phyloP scores from a whole-genome alignment of 1,140 invertebrate genomes.

The Diachasmimorpha longicaudata region DNA sequence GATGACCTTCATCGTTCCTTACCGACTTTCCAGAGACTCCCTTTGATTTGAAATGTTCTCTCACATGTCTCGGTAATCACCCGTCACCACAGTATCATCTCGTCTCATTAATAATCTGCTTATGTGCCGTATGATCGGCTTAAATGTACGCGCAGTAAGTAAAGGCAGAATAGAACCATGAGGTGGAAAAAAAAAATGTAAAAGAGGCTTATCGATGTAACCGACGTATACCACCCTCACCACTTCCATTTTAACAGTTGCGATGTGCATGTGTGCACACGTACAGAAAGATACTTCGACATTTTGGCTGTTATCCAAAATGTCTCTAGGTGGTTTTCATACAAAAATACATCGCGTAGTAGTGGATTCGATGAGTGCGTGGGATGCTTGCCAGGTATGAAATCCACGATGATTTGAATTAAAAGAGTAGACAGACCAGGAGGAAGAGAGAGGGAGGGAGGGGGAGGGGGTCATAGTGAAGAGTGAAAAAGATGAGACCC shows the following conservation, averaged over 20 bases:
- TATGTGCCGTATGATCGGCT: not conserved
- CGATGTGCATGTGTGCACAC: not conserved
- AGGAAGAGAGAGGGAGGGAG: not conserved
- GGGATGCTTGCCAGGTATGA: conserved; percentile 15
- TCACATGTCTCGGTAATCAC: not conserved
- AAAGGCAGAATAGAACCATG: not conserved
- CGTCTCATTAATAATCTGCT: not conserved
- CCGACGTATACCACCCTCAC: not conserved
- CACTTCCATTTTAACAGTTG: not conserved
- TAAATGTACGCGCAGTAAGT: not conserved
- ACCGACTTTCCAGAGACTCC: not conserved
- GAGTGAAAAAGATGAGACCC: not conserved
- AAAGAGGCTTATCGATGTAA: not conserved
- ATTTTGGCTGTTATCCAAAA: conserved; percentile 22
- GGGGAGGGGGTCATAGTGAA: too few species aligned
- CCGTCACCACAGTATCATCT: not conserved
- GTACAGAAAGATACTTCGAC: not conserved
- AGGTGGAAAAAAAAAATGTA: not conserved
- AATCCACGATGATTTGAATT: conserved; percentile 22
- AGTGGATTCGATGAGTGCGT: conserved; percentile 6
- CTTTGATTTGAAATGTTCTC: not conserved
- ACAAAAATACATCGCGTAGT: conserved; percentile 4
- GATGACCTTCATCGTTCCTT: too few species aligned
- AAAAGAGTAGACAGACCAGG: not conserved
- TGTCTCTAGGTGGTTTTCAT: not conserved